These are phyloP conservation scores for Caenorhabditis japonica DNA, from an alignment of 2,888 invertebrate species.

Conservation along the genomic window DNA sequence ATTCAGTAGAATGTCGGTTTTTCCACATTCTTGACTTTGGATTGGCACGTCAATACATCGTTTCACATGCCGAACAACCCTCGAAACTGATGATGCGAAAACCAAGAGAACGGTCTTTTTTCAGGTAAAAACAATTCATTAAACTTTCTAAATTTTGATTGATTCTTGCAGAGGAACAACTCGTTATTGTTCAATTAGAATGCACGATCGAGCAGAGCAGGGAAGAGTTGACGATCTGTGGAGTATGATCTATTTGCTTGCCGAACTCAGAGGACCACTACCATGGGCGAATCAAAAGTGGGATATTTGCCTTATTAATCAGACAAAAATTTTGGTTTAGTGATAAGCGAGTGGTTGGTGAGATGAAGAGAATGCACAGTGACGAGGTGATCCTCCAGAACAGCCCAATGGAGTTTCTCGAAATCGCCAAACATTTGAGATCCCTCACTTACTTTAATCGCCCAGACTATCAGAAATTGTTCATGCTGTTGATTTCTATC, in stretches of 20 bases:
- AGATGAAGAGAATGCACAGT: constrained; percentile 56
- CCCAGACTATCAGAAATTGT: constrained; percentile 63
- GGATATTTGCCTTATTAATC: background rate
- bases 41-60: constrained; percentile 64
- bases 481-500: constrained; percentile 40
- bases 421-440: constrained; percentile 59
- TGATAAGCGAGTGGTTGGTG: constrained; percentile 63
- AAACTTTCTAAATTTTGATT: background rate
- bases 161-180: constrained; percentile 58
- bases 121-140: constrained; percentile 30
- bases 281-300: constrained; percentile 63
- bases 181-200: constrained; percentile 63
- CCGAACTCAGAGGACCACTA: constrained; percentile 65
- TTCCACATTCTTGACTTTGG: constrained; percentile 70
- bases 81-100: constrained; percentile 52
- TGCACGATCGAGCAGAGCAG: constrained; percentile 69
- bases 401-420: constrained; percentile 62
- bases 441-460: constrained; percentile 62
- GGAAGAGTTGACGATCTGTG: constrained; percentile 71
- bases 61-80: constrained; percentile 31
- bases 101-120: constrained; percentile 55
- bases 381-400: constrained; percentile 63
- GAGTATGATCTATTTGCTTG: constrained; percentile 69
- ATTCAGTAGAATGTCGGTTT: constrained; percentile 54
- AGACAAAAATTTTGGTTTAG: too few relatives aligned